Base-by-base conservation (phyloP, 2,888 invertebrate genomes). In the Leistus spinibarbis region DNA sequence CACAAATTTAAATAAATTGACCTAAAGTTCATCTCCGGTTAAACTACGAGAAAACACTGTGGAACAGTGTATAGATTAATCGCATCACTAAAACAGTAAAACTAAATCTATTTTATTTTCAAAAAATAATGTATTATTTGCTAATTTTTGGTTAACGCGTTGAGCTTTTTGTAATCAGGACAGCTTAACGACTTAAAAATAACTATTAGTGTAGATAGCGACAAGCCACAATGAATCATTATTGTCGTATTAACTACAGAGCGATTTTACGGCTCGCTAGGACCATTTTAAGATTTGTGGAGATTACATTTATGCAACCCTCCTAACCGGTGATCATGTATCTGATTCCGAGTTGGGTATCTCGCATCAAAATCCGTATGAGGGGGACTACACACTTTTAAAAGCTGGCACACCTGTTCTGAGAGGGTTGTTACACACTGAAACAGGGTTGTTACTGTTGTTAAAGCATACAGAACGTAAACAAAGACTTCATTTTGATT, bases 261-360 rank as follows among this genome's bases (percentile, higher is more conserved):
- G 65, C 72, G 20, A 73, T 54, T 73, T 73, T 67, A 73, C 62
- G 73, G 73, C 66, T 57, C 60, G 65, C 73, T 62, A 65, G 67
- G 66, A 73, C 73, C 66, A 73, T 73, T 73, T 73, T 67, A 73
- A 73, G 73, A 73, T 73, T 67, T 73, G 60, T n/a, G 65, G 73
- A 73, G 72, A 72, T 72, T 72, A 72, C 57, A 64, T 72, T 65
- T 65, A 72, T 53, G 40, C 17, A 53, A 53, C 13, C 64, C 27
- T 24, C 10, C 13, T 20, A 13, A 24, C 13, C 40, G 40, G 40
- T 40, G 40, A 40, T 40, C 40, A 40, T 24, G 23, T 23, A 64
- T 23, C 64, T 60, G 27, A 64, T 64, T 23, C 64, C 23, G 27
- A n/a, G 57, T 16, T 17, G 23, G 64, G 20, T 60, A 60, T 60